phyloP scores from a whole-genome alignment of 2,113 vertebrate species.

The Corythornis cristatus region DNA sequence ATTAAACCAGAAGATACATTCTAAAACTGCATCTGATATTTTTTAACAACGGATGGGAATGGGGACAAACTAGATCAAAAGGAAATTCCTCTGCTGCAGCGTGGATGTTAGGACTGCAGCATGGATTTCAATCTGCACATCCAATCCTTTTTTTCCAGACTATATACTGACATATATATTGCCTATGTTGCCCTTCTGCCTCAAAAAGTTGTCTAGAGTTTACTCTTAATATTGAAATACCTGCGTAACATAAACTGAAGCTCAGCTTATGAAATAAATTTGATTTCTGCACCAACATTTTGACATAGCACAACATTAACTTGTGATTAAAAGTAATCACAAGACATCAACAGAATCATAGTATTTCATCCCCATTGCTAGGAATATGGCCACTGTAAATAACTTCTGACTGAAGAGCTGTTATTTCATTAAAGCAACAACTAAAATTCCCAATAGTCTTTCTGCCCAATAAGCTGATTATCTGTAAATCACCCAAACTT shows the following conservation, averaged over 20 bases:
- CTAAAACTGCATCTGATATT: background rate
- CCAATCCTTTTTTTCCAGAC: background rate
- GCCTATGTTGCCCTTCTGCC: background rate
- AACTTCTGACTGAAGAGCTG: slow-evolving; percentile 4
- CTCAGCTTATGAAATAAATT: background rate
- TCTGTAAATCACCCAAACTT: slow-evolving; percentile 45
- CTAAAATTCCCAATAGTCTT: slow-evolving; percentile 46
- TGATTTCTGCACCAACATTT: background rate
- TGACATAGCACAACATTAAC: background rate
- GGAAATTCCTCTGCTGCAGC: background rate
- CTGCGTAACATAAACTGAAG: background rate
- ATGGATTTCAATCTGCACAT: background rate
- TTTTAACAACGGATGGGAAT: background rate
- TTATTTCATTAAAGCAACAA: slow-evolving; percentile 60
- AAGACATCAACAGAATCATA: background rate
- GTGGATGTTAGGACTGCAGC: background rate
- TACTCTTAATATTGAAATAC: background rate
- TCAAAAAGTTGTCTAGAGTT: background rate
- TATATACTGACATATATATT: background rate
- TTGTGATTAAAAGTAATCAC: background rate
- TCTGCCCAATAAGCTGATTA: slow-evolving; percentile 23
- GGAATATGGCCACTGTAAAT: background rate
- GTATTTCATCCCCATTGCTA: background rate
- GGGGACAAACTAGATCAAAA: background rate
- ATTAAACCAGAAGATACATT: background rate